A percentile compares a stretch with the other conserved stretches of the same genome.
Conservation (phyloP, 2,797 vertebrate genomes). For the Falco peregrinus region DNA sequence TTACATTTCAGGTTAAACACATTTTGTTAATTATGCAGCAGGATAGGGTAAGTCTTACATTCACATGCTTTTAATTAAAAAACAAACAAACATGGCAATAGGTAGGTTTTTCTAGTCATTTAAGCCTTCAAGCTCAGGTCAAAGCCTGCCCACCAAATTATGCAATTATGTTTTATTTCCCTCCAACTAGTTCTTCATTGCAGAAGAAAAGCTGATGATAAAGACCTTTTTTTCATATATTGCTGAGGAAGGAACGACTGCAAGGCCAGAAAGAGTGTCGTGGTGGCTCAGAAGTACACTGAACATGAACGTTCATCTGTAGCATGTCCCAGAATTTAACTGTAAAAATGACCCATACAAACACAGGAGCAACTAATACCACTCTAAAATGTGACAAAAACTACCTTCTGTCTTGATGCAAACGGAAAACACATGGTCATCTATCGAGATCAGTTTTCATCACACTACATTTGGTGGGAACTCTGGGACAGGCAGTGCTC, state of each 20-base stretch:
- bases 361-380: neutral
- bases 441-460: neutral
- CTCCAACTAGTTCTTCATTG: neutral
- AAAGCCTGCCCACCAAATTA: conserved; percentile 30
- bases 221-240: neutral
- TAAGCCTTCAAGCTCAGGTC: conserved; percentile 19
- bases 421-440: neutral
- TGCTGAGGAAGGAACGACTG: neutral
- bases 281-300: neutral
- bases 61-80: conserved; percentile 44
- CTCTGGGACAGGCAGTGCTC: neutral
- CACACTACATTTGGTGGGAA: neutral
- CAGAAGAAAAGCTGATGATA: conserved; percentile 14
- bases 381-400: neutral
- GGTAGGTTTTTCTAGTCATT: neutral
- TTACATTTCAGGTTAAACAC: conserved; percentile 1
- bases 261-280: neutral
- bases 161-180: conserved; percentile 1
- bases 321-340: neutral
- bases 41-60: neutral
- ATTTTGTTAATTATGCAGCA: conserved; percentile 38
- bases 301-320: neutral
- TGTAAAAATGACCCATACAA: neutral
- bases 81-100: neutral
- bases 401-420: neutral